Evolutionary conservation across 2,888 invertebrate species (phyloP).

Genomic region (Tinea pellionella): DNA sequence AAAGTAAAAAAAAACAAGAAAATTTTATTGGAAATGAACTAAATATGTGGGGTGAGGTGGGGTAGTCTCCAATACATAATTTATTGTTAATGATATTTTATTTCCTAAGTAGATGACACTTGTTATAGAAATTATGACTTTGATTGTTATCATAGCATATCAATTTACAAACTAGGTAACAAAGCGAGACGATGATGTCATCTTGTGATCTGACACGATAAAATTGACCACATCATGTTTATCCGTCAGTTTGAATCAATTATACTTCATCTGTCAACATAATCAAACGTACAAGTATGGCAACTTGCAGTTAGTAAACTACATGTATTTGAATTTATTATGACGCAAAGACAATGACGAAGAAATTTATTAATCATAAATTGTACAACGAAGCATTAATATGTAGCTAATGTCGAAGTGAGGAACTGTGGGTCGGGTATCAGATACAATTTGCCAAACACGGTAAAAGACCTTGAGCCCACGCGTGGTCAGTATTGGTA

Average conservation of each 20-base stretch:
- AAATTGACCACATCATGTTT: conserved; percentile 22
- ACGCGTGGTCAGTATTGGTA: conserved; percentile 29
- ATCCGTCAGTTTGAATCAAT: conserved; percentile 13
- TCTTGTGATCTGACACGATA: conserved; percentile 21
- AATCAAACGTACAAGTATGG: background rate
- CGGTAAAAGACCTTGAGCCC: conserved; percentile 53
- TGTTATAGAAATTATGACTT: background rate
- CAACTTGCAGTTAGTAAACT: background rate
- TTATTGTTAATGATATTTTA: background rate
- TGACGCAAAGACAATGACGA: conserved; percentile 15
- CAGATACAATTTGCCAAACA: conserved; percentile 51
- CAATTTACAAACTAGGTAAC: conserved; percentile 8
- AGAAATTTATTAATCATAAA: conserved; percentile 13
- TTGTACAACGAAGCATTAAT: conserved; percentile 34
- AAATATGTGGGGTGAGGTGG: too few species aligned
- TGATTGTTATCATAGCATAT: background rate
- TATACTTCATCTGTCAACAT: conserved; percentile 9
- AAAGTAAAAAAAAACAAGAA: too few species aligned
- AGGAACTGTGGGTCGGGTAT: conserved; percentile 19
- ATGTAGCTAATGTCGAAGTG: conserved; percentile 19
- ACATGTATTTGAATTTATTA: conserved; percentile 13
- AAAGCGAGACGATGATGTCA: conserved; percentile 23
- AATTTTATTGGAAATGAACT: too few species aligned
- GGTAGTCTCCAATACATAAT: too few species aligned
- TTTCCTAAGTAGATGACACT: background rate